Evolutionary conservation across 2,797 vertebrate species (phyloP).

Genomic region (Enteromius paludinosus): DNA sequence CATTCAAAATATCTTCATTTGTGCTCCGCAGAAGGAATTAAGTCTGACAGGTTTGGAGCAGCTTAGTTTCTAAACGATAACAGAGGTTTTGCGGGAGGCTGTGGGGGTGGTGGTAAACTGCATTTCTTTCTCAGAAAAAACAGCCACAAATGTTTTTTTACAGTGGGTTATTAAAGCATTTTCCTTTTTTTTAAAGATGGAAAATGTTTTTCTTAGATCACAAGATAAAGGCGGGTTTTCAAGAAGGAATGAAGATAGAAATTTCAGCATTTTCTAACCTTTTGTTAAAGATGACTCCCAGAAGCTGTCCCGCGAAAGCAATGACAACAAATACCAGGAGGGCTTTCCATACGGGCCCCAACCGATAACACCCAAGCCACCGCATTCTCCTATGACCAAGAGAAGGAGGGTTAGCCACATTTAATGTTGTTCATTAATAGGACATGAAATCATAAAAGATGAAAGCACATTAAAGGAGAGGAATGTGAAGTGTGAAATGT

Average conservation of each 20-base stretch:
- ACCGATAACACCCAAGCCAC: constrained; percentile 74
- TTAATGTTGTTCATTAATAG: not conserved
- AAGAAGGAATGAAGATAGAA: not conserved
- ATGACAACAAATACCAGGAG: constrained; percentile 84
- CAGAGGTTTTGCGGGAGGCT: too few relatives aligned
- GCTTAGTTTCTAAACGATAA: not conserved
- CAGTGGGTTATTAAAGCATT: not conserved
- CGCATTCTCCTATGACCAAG: constrained; percentile 76
- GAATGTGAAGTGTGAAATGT: not conserved
- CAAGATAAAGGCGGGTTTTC: not conserved
- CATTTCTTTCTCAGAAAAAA: not conserved
- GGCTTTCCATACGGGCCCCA: constrained; percentile 81
- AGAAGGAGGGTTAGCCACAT: not conserved
- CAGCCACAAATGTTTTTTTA: not conserved
- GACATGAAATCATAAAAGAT: not conserved
- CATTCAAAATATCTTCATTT: not conserved
- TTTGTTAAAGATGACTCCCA: constrained; percentile 85
- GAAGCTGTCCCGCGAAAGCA: constrained; percentile 85
- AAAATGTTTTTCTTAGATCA: not conserved
- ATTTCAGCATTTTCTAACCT: constrained; percentile 72
- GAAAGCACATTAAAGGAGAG: constrained; percentile 8
- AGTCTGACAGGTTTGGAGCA: not conserved
- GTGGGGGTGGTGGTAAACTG: too few relatives aligned
- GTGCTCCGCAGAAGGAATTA: not conserved
- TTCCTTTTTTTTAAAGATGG: not conserved